phyloP scores from a whole-genome alignment of 2,797 vertebrate genomes.

The Liasis olivaceus region DNA sequence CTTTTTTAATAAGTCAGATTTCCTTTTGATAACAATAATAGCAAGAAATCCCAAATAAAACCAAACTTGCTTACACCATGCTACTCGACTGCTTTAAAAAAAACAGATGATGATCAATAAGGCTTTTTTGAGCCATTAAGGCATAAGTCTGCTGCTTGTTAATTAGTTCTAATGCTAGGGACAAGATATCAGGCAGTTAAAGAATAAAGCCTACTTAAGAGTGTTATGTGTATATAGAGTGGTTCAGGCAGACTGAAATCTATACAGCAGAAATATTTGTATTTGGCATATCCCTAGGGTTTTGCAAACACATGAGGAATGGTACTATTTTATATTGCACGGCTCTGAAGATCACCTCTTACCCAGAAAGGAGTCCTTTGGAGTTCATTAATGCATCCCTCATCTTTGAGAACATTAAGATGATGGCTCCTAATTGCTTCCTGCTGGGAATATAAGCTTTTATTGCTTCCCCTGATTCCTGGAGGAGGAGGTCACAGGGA shows the following conservation, averaged over 20 bases:
- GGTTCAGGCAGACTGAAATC: not conserved
- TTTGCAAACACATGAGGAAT: slow-evolving; percentile 33
- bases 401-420: slow-evolving; percentile 10
- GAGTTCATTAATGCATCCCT: slow-evolving; percentile 19
- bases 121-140: slow-evolving; percentile 24
- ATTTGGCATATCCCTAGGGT: slow-evolving; percentile 2
- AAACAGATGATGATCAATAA: slow-evolving; percentile 2
- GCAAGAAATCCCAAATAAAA: not conserved
- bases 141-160: not conserved
- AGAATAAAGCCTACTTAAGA: slow-evolving; percentile 25
- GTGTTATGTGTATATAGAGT: not conserved
- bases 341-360: slow-evolving; percentile 37
- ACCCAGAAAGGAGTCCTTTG: slow-evolving; percentile 44
- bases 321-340: slow-evolving; percentile 40
- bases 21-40: not conserved
- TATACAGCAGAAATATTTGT: slow-evolving; percentile 16
- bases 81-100: slow-evolving; percentile 10
- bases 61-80: not conserved
- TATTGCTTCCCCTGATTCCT: slow-evolving; percentile 1
- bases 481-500: not conserved
- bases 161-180: not conserved
- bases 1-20: not conserved
- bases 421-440: not conserved
- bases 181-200: slow-evolving; percentile 9
- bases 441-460: not conserved